Evolutionary conservation across 2,113 vertebrate species (phyloP).

Genomic region (Isurus oxyrinchus): DNA sequence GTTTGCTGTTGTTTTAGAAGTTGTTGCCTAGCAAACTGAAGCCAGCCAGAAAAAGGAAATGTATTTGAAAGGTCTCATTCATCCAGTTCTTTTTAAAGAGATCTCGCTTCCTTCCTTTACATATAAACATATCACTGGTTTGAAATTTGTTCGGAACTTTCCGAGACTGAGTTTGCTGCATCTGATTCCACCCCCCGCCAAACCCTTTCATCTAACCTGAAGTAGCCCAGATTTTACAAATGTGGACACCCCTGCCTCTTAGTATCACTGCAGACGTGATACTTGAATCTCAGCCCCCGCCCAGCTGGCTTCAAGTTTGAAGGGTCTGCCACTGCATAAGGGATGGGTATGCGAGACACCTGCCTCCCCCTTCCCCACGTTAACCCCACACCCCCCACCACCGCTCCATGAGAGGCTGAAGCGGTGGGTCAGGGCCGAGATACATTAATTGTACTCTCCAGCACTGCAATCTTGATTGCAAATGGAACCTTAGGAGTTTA

Average conservation of each 20-base stretch:
- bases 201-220: background rate
- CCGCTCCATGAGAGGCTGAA: background rate
- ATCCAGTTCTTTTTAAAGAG: constrained; percentile 21
- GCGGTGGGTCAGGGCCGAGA: background rate
- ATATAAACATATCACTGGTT: background rate
- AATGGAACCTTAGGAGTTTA: background rate
- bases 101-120: background rate
- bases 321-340: background rate
- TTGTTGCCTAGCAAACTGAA: background rate
- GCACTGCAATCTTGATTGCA: background rate
- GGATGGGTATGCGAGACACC: no score
- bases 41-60: background rate
- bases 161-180: background rate
- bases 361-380: background rate
- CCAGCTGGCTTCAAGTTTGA: no score
- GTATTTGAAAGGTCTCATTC: constrained; percentile 14
- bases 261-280: background rate
- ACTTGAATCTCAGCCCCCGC: background rate
- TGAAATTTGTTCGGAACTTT: background rate
- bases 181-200: background rate
- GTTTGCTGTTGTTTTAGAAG: background rate
- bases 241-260: background rate
- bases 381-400: background rate
- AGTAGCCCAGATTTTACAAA: background rate
- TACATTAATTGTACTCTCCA: background rate